phyloP scores from a whole-genome alignment of 2,113 vertebrate species.

The Capreolus pygargus region DNA sequence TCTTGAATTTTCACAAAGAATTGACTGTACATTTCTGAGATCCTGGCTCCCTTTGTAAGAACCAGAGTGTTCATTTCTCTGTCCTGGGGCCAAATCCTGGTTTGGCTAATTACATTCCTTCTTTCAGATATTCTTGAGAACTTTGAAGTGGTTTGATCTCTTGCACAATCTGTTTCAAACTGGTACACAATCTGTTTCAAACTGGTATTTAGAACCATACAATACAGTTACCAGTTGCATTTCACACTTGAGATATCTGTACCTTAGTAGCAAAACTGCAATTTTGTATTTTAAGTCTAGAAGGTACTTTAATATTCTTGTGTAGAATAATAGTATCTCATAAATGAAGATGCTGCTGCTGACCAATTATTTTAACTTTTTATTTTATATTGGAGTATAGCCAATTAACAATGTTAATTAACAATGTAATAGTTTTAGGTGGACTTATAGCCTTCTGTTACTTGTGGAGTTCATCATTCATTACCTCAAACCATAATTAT shows the following conservation, averaged over 20 bases:
- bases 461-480: background rate
- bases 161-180: conserved; percentile 44
- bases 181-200: conserved; percentile 34
- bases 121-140: conserved; percentile 46
- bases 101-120: conserved; percentile 49
- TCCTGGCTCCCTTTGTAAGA: conserved; percentile 33
- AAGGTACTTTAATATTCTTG: background rate
- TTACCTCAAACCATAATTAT: conserved; percentile 27
- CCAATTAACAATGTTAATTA: no score
- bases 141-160: conserved; percentile 49
- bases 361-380: background rate
- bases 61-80: conserved; percentile 44
- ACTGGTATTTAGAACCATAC: conserved; percentile 34
- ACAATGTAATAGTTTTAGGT: no score
- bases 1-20: conserved; percentile 37
- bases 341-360: background rate
- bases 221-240: background rate
- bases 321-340: background rate
- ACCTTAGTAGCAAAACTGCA: background rate
- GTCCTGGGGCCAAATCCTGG: conserved; percentile 22
- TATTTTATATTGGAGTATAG: background rate
- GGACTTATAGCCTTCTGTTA: background rate
- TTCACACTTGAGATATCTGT: conserved; percentile 29
- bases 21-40: conserved; percentile 40
- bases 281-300: conserved; percentile 27